phyloP scores from a whole-genome alignment of 2,113 vertebrate genomes.

The Lanius ludovicianus region DNA sequence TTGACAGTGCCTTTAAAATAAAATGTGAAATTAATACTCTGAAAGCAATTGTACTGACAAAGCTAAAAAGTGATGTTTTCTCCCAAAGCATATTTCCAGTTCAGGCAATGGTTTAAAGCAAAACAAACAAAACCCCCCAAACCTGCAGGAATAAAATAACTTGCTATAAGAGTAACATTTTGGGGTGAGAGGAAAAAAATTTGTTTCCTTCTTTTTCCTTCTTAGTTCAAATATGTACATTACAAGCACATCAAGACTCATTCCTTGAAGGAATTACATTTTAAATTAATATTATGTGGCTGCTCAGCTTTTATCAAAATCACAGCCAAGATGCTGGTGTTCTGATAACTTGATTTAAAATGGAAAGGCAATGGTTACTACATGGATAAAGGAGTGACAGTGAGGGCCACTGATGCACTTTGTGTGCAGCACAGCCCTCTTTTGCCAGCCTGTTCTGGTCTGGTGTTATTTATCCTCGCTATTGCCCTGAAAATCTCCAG shows the following conservation, averaged over 20 bases:
- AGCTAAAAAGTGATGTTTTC: neutral
- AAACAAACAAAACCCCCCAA: neutral
- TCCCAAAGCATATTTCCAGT: neutral
- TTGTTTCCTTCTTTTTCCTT: neutral
- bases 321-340: neutral
- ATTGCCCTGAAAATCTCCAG: neutral
- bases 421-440: neutral
- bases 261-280: neutral
- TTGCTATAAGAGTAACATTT: neutral
- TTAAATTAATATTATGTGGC: neutral
- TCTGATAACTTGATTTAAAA: neutral
- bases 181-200: neutral
- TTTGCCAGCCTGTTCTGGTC: fast-evolving
- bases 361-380: neutral
- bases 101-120: neutral
- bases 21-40: neutral
- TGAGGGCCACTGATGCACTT: neutral
- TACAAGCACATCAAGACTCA: neutral
- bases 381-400: fast-evolving
- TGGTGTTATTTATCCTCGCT: neutral
- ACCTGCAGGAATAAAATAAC: neutral
- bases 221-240: neutral
- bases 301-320: neutral
- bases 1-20: neutral
- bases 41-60: neutral